phyloP scores from a whole-genome alignment of 1,140 invertebrate species.

The Sinonovacula constricta region DNA sequence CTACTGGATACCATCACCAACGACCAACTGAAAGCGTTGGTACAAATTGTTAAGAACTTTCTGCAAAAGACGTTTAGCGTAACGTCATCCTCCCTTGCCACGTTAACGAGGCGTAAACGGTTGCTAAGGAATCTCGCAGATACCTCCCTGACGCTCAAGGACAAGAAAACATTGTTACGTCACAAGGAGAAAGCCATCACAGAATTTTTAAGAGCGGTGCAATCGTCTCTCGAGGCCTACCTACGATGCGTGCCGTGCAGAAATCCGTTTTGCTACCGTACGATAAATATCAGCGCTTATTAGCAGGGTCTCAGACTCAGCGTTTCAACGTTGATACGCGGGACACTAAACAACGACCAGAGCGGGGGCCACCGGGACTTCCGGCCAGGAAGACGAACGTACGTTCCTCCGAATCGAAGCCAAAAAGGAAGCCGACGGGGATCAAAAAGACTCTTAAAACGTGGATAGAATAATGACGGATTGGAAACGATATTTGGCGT shows the following conservation, averaged over 20 bases:
- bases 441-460: neutral
- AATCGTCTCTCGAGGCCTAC: neutral
- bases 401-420: too few relatives aligned
- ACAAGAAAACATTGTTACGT: neutral
- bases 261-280: neutral
- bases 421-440: too few relatives aligned
- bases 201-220: neutral
- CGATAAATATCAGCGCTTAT: neutral
- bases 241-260: neutral
- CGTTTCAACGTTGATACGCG: too few relatives aligned
- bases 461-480: neutral
- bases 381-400: too few relatives aligned
- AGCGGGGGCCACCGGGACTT: neutral
- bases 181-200: neutral
- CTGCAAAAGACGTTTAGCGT: neutral
- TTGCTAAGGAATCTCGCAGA: neutral
- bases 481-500: constrained; percentile 27
- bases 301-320: too few relatives aligned
- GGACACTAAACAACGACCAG: too few relatives aligned
- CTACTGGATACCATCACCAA: neutral
- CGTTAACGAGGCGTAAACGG: neutral
- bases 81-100: neutral
- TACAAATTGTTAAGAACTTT: neutral
- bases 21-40: neutral
- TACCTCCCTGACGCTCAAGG: neutral